Evolutionary conservation across 2,113 vertebrate species (phyloP), one percentile per base, ranked within the genome.

Genomic region (Lates calcarifer): DNA sequence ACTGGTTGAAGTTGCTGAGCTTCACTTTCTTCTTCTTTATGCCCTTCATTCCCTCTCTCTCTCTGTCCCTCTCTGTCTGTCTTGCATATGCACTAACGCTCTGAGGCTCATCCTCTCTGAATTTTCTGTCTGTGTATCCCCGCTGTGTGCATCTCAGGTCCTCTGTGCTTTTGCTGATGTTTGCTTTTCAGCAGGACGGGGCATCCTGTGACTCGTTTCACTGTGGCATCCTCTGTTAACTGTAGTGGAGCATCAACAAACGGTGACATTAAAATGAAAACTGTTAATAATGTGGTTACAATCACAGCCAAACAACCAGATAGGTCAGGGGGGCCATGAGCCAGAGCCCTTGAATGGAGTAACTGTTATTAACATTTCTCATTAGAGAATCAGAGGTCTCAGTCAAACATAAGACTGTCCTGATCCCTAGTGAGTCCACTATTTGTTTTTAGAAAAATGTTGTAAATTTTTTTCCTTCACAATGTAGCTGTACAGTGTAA

Each of bases 1-100:
- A 89, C 80, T 37, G 66, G 41, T 56, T 79, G 64, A 88, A 87
- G 83, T 60, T 90, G 92, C 92, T 92, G 92, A 93, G 87, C 80
- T 74, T 58, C 55, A 77, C 75, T 82, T 78, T 86, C 74, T 73
- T 86, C 74, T 73, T 89, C 75, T 56, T 69, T n/a, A 11, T 86
- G 81, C 81, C 87, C 89, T 91, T 90, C 65, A 24, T 70, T 73
- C 28, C 43, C 47, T 68, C 66, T 57, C 7, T 45, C 66, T 6
- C 17, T 64, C 51, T 37, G 43, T 53, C 45, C 37, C 57, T 77
- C 15, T 31, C 58, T 6, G 4, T 70, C 20, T 47, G 28, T 68
- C 47, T 20, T 18, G 26, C 71, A 68, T 57, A 56, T 45, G 31
- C 56, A 87, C 55, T 13, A 22, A 74, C 81, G 8, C 64, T 43